phyloP scores from a whole-genome alignment of 2,113 vertebrate species.

The Tragulus kanchil region DNA sequence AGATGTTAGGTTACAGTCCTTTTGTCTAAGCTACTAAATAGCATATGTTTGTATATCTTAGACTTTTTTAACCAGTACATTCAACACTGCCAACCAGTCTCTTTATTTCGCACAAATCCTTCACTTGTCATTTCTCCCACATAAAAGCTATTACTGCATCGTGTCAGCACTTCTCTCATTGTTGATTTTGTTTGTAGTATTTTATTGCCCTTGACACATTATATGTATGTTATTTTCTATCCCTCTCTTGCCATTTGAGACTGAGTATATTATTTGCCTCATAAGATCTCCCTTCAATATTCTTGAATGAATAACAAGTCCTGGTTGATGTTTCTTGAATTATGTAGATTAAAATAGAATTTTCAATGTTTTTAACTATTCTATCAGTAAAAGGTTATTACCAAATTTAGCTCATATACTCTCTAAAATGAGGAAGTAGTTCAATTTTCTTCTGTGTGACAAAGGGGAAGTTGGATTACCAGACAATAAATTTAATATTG shows the following conservation, averaged over 20 bases:
- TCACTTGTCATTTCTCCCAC: constrained; percentile 62
- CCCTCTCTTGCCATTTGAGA: constrained; percentile 39
- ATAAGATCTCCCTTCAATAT: constrained; percentile 32
- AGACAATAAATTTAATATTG: background rate
- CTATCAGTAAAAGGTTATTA: constrained; percentile 29
- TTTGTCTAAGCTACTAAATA: background rate
- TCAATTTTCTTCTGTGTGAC: background rate
- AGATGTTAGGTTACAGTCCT: background rate
- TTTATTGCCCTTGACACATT: constrained; percentile 55
- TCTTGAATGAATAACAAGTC: constrained; percentile 31
- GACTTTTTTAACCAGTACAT: background rate
- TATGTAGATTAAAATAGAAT: constrained; percentile 54
- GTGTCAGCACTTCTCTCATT: constrained; percentile 20
- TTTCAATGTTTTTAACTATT: constrained; percentile 14
- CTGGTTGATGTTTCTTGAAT: constrained; percentile 5
- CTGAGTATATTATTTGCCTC: constrained; percentile 63
- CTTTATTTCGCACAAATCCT: background rate
- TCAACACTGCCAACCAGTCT: background rate
- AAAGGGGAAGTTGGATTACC: background rate
- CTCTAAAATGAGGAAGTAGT: constrained; percentile 6
- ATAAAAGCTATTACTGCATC: background rate
- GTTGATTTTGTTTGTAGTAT: constrained; percentile 37
- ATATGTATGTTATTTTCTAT: background rate
- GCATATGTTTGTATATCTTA: background rate
- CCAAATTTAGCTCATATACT: constrained; percentile 34